Percentiles rank a stretch among this genome's conserved stretches.
Evolutionary conservation across 1,140 invertebrate genomes (phyloP).

Genomic region (Harpegnathos saltator): DNA sequence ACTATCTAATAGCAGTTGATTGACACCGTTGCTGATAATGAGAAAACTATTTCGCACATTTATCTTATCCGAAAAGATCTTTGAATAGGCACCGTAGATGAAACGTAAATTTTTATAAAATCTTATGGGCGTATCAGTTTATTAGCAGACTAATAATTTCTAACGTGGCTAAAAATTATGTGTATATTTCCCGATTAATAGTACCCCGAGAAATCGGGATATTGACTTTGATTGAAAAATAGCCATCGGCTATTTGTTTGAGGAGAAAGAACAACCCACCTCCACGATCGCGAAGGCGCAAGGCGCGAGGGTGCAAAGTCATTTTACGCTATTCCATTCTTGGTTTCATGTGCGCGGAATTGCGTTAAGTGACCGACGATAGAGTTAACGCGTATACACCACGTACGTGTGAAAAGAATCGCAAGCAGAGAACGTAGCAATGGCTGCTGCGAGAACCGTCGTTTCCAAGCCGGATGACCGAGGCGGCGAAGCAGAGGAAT

Average conservation of each 20-base stretch:
- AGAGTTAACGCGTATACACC: not conserved
- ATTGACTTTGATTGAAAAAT: not conserved
- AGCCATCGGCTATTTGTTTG: not conserved
- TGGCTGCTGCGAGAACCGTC: conserved; percentile 6
- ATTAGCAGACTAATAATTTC: no score
- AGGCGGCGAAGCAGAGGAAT: conserved; percentile 56
- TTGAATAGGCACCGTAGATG: not conserved
- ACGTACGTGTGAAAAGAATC: conserved; percentile 2
- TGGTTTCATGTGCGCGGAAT: not conserved
- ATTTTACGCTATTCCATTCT: conserved; percentile 1
- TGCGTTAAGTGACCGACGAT: conserved; percentile 13
- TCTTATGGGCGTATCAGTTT: not conserved
- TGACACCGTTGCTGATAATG: not conserved
- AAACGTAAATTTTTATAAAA: not conserved
- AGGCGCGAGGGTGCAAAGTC: not conserved
- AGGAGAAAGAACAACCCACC: not conserved
- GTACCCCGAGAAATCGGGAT: not conserved
- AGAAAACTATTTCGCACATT: not conserved
- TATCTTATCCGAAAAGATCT: not conserved
- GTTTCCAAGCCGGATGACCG: conserved; percentile 45
- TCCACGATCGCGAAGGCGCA: not conserved
- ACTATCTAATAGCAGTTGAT: not conserved
- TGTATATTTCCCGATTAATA: no score
- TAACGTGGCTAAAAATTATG: no score
- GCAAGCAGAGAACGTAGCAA: not conserved